A percentile compares a stretch with the other conserved stretches of the same genome.
These are phyloP conservation scores for Anhinga anhinga DNA, from an alignment of 2,113 vertebrate species.

Conservation along the genomic window DNA sequence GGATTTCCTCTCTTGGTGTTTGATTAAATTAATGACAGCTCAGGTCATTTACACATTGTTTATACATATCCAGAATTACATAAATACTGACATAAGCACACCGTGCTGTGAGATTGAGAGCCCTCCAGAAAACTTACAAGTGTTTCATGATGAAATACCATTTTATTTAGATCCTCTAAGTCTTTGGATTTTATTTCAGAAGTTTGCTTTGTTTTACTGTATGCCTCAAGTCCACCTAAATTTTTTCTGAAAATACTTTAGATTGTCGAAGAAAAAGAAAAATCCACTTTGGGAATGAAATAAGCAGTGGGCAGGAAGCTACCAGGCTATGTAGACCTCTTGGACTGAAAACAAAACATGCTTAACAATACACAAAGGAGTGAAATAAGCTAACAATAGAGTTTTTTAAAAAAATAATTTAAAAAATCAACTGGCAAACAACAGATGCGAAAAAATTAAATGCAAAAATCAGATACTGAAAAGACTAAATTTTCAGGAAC, in stretches of 20 bases:
- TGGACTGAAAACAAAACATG: background rate
- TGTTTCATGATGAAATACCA: background rate
- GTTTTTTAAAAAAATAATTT: fast-evolving
- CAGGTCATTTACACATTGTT: background rate
- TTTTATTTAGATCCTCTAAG: background rate
- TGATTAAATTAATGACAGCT: background rate
- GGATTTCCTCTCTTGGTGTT: background rate
- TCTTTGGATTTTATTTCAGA: background rate
- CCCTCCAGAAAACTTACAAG: background rate
- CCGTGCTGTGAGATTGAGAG: background rate
- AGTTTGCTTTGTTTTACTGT: background rate
- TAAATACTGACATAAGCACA: background rate
- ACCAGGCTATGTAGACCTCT: background rate
- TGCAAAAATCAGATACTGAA: background rate
- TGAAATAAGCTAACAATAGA: background rate
- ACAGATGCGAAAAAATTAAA: background rate
- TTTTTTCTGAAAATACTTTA: background rate
- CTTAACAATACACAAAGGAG: background rate
- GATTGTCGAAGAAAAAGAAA: background rate
- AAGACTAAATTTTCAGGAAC: background rate
- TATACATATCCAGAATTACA: background rate
- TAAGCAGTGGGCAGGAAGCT: background rate
- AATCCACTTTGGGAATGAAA: background rate
- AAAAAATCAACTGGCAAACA: background rate
- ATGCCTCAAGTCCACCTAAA: background rate